Base-by-base conservation (phyloP, 2,113 vertebrate genomes). In the Ibidorhyncha struthersii region DNA sequence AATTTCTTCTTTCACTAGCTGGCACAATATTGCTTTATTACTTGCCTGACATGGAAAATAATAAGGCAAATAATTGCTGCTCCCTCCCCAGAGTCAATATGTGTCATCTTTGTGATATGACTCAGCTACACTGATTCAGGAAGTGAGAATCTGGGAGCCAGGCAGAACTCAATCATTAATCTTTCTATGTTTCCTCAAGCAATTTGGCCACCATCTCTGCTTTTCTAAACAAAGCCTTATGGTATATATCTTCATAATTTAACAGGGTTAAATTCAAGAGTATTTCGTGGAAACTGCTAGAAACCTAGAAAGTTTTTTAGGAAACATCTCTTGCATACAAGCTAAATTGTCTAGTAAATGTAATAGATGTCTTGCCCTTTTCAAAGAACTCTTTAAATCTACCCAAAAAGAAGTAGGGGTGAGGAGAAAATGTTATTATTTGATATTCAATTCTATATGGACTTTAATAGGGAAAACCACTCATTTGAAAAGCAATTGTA, bases 51-150 rank as follows among this genome's bases (percentile, higher is more conserved):
- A 50, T 74, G 71, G 81, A 86, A 86, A 87, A 95, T 87, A 96
- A 90, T 72, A 93, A 88, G 62, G 66, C 43, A 88, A 81, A 96
- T 91, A 82, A 94, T 73, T 96, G 82, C 18, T 73, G 26, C 66
- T 93, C 22, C 12, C 59, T 97, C 62, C 86, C 66, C 50, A 89
- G 72, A 86, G 82, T 77, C 72, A 89, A 56, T 86, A 72, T 27
- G 25, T 95, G 91, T 87, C 93, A 93, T 87, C 59, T 62, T 56
- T 61, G 25, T 56, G 76, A 50, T 26, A 80, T 2, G 5, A 84
- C 62, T 89, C 70, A 86, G 65, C 79, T 81, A 52, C 62, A 32
- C n/a, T 67, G 78, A 61, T 76, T 87, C 74, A 88, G 78, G 58
- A 95, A 86, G 78, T 73, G 49, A 89, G 61, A 96, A 85, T 50